Evolutionary conservation across 2,797 vertebrate species (phyloP), one percentile per base, ranked within the genome.

Genomic region (Sebastes goodei): DNA sequence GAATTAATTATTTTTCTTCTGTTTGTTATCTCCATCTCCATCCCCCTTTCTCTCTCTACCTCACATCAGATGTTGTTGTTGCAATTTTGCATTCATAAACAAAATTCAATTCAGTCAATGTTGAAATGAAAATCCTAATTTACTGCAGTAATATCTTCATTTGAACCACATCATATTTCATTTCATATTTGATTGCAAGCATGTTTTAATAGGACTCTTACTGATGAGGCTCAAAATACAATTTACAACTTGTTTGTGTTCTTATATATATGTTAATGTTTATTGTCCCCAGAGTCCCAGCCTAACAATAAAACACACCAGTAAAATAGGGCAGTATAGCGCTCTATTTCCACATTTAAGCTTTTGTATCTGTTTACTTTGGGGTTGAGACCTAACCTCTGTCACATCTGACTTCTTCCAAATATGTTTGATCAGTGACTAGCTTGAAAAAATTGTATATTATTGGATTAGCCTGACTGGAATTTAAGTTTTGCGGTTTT

Each of bases 41-140:
- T 25, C 8, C 27, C 3, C 3, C 7, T 63, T 12, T 73, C 42
- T 71, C 6, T 23, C 30, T 70, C 14, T 4, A 7, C 20, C 6
- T 17, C 14, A 27, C 30, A 23, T 63, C 11, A 27, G 9, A 49
- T 5, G 23, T 35, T 21, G 20, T 38, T 61, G 7, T 42, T 79
- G 42, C 8, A 60, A 3, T 52, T 61, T 25, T 53, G 32, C 21
- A 15, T 62, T 83, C 56, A 71, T 15, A 38, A 74, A 56, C 5
- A 57, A 46, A 68, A 62, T 30, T 35, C 3, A 32, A 2, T 52
- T 66, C 0, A 66, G 49, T 65, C 57, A 5, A 0, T 53, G 6
- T 14, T 27, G 53, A 74, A 38, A 85, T 69, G 12, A 66, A 72
- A 72, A 38, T 9, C 71, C 10, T 21, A 70, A 79, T 85, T 72